Evolutionary conservation across 2,113 vertebrate species (phyloP), one percentile per base, ranked within the genome.

Genomic region (Abramis brama): DNA sequence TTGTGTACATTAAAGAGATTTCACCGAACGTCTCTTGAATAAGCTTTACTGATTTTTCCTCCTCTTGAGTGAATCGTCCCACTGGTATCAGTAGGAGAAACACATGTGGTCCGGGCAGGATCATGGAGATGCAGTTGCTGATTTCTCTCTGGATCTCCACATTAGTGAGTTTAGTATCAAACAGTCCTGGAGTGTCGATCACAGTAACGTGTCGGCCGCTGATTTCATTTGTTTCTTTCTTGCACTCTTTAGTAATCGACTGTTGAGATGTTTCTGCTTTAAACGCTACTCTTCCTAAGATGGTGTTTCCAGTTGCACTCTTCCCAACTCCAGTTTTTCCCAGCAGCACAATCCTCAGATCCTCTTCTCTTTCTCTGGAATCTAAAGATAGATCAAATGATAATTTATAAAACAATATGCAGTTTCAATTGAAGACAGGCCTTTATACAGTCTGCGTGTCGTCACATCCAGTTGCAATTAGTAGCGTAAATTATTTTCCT

Each of bases 171-270:
- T 77, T 0, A 55, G 75, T 77, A 33, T 77, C 47, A 77, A 77
- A 77, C 75, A 77, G 27, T 55, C 75, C 75, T 77, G 75, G 75
- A 77, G 75, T 77, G 75, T 77, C 75, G 25, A 77, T 77, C 15
- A 77, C 75, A 77, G 75, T 77, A 2, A 77, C 30, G 4, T 55
- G 47, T 10, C 75, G 9, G 17, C 2, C 8, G 7, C 12, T 55
- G 8, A 77, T 55, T 77, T 77, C 47, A 55, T 0, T 0, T 12
- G 0, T 12, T 0, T 11, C 6, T 33, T 0, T 30, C 0, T 21
- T 8, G 30, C 75, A 12, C 27, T 5, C 25, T 52, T 55, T 77
- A 9, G 75, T 77, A 1, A 77, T 0, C 0, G 74, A 77, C 0
- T 9, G 0, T 0, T 52, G 25, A 77, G 25, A 33, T 2, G 8